phyloP scores from a whole-genome alignment of 1,140 invertebrate species.

The Amyelois transitella region DNA sequence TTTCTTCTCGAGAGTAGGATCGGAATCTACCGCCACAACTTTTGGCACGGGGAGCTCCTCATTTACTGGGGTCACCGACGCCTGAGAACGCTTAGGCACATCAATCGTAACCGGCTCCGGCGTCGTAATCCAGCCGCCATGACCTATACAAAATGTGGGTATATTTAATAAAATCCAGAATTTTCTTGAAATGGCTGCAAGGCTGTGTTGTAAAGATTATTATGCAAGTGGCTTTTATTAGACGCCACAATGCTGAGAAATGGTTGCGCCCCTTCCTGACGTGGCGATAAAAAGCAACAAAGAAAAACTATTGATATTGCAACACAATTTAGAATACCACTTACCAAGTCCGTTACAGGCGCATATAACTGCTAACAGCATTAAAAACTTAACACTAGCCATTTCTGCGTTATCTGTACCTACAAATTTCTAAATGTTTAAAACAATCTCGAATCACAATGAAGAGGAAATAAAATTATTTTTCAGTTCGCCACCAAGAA shows the following conservation, averaged over 20 bases:
- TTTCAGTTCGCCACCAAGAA: slow-evolving; percentile 19
- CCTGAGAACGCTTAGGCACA: not conserved
- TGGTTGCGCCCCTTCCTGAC: slow-evolving; percentile 11
- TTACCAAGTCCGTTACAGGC: slow-evolving; percentile 47
- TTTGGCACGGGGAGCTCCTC: not conserved
- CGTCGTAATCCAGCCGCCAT: slow-evolving; percentile 17
- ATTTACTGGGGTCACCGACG: not conserved
- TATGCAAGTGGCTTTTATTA: slow-evolving; percentile 10
- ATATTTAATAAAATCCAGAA: slow-evolving; percentile 4
- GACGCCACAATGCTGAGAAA: slow-evolving; percentile 16
- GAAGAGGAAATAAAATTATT: slow-evolving; percentile 35
- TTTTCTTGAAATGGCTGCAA: not conserved
- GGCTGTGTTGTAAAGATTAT: not conserved
- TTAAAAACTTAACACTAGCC: slow-evolving; percentile 42
- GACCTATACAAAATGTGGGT: slow-evolving; percentile 25
- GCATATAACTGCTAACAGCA: slow-evolving; percentile 41
- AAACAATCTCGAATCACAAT: slow-evolving; percentile 30
- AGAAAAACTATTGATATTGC: slow-evolving; percentile 28
- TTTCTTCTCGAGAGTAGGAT: not conserved
- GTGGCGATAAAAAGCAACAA: slow-evolving; percentile 55
- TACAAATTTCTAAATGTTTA: not conserved
- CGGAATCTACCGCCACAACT: not conserved
- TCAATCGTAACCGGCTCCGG: slow-evolving; percentile 16
- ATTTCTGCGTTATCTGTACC: slow-evolving; percentile 32
- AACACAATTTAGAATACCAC: slow-evolving; percentile 30